phyloP scores from a whole-genome alignment of 2,888 invertebrate genomes.

The Desoria tigrina region DNA sequence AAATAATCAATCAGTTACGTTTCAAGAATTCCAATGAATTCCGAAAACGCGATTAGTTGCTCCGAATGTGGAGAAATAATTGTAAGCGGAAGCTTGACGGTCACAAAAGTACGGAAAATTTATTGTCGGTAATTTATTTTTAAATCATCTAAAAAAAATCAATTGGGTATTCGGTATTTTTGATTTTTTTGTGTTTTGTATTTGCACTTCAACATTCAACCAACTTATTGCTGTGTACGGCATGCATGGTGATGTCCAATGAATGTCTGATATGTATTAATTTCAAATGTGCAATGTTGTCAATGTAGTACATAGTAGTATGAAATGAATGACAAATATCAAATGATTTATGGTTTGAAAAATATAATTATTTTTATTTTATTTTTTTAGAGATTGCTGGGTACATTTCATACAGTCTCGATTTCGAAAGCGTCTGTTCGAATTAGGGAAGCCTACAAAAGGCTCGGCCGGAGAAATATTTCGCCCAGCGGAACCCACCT shows the following conservation, averaged over 20 bases:
- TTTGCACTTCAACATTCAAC: too few species aligned
- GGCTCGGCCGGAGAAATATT: slow-evolving; percentile 35
- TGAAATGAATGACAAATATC: neutral
- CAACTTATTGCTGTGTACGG: too few species aligned
- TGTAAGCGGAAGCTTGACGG: neutral
- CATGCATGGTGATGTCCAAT: too few species aligned
- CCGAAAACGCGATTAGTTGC: neutral
- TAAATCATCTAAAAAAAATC: too few species aligned
- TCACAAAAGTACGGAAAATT: neutral
- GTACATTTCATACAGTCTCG: slow-evolving; percentile 36
- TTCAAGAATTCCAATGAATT: too few species aligned
- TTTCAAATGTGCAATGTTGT: too few species aligned
- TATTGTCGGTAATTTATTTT: slow-evolving; percentile 7
- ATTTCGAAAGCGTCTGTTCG: slow-evolving; percentile 46
- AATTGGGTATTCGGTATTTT: too few species aligned
- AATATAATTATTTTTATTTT: neutral
- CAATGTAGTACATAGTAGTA: too few species aligned
- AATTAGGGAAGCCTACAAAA: slow-evolving; percentile 41
- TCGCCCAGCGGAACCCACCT: slow-evolving; percentile 27
- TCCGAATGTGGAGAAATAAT: slow-evolving; percentile 4
- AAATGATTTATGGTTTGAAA: neutral
- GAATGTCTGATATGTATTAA: too few species aligned
- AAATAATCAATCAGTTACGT: too few species aligned
- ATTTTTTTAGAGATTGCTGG: slow-evolving; percentile 43
- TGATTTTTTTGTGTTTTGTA: too few species aligned